Evolutionary conservation across 2,888 invertebrate genomes (phyloP).

Genomic region (Dolichomitus sp.): DNA sequence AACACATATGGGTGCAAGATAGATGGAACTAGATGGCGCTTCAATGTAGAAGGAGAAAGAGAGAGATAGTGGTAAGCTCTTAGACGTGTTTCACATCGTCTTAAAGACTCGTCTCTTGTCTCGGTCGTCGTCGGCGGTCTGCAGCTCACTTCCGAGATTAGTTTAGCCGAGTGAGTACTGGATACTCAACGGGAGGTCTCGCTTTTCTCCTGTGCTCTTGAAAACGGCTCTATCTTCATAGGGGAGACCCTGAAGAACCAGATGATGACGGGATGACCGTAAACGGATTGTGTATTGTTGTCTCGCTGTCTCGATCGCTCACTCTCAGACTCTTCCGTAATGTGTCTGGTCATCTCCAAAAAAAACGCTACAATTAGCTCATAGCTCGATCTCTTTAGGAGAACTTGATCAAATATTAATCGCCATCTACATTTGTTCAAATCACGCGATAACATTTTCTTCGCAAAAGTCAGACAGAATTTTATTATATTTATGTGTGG

Average conservation of each 20-base stretch:
- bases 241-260: constrained; percentile 59
- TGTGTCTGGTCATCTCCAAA: neutral
- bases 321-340: neutral
- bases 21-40: no score
- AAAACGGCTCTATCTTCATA: constrained; percentile 62
- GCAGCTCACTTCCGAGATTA: constrained; percentile 61
- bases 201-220: neutral
- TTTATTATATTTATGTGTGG: no score
- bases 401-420: no score
- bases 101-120: constrained; percentile 17
- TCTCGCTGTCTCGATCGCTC: constrained; percentile 21
- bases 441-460: no score
- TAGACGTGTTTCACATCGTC: neutral
- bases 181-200: constrained; percentile 60
- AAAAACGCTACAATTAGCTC: no score
- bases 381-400: no score
- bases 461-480: no score
- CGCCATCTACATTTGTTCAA: no score
- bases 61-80: constrained; percentile 26
- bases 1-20: no score
- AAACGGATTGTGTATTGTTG: constrained; percentile 44
- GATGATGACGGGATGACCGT: constrained; percentile 52
- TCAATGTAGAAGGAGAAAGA: constrained; percentile 1
- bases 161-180: constrained; percentile 47
- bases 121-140: constrained; percentile 55